phyloP scores from a whole-genome alignment of 2,888 invertebrate species.

The Acleris laterana region DNA sequence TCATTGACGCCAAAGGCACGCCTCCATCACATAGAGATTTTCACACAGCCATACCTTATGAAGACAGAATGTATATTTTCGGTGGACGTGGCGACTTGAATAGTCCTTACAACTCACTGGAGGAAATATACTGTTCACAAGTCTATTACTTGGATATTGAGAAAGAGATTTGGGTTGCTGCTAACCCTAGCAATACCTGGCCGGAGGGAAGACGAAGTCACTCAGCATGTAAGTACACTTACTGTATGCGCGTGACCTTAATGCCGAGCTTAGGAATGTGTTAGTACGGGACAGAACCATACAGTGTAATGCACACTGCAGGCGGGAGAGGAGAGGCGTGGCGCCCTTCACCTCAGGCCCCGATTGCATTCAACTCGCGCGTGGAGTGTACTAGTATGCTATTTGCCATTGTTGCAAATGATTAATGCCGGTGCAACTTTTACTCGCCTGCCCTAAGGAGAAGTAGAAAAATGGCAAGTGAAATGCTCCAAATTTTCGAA shows the following conservation, averaged over 20 bases:
- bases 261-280: no score
- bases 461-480: no score
- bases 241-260: rapidly evolving
- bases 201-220: conserved; percentile 95
- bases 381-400: no score
- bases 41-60: conserved; percentile 92
- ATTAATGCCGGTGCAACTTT: no score
- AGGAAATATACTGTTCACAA: conserved; percentile 91
- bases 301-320: no score
- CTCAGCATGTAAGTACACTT: conserved; percentile 90
- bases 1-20: conserved; percentile 85
- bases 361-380: no score
- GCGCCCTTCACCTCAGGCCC: no score
- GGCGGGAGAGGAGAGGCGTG: no score
- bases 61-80: conserved; percentile 93
- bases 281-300: no score
- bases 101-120: conserved; percentile 77
- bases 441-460: no score
- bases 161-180: conserved; percentile 88
- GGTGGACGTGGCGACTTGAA: conserved; percentile 93
- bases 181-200: conserved; percentile 84
- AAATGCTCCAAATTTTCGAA: no score
- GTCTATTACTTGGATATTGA: conserved; percentile 90
- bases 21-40: conserved; percentile 92
- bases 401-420: no score